Conservation (phyloP, 2,888 invertebrate genomes). For the Ophion obscuratus region DNA sequence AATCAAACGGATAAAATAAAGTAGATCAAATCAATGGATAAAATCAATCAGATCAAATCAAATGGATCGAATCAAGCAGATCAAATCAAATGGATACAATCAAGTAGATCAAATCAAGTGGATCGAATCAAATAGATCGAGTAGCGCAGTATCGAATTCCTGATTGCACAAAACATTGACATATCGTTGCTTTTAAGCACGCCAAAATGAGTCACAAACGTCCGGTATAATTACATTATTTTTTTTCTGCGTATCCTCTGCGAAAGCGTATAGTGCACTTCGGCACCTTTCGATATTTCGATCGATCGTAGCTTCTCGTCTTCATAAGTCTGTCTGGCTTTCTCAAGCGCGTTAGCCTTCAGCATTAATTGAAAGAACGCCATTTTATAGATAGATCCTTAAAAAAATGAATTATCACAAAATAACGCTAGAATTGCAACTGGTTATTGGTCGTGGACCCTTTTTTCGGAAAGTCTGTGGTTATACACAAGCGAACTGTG, state of each 20-base stretch:
- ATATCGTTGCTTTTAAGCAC: neutral
- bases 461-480: neutral
- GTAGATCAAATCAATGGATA: too few species aligned
- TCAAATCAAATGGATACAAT: too few species aligned
- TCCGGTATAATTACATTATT: slow-evolving; percentile 71
- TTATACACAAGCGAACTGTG: slow-evolving; percentile 21
- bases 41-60: too few species aligned
- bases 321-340: slow-evolving; percentile 84
- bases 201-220: neutral
- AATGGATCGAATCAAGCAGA: too few species aligned
- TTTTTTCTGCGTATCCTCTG: slow-evolving; percentile 84
- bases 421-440: slow-evolving; percentile 27
- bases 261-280: slow-evolving; percentile 83
- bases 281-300: slow-evolving; percentile 83
- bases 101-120: too few species aligned
- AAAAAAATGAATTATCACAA: slow-evolving; percentile 26
- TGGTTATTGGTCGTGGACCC: neutral
- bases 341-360: slow-evolving; percentile 86
- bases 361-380: slow-evolving; percentile 86
- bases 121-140: too few species aligned
- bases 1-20: too few species aligned
- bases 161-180: too few species aligned
- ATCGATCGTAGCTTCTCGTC: slow-evolving; percentile 87
- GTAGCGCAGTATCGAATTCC: too few species aligned
- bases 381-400: slow-evolving; percentile 80